Conservation (phyloP, 2,797 vertebrate species). For the Nothura maculosa region DNA sequence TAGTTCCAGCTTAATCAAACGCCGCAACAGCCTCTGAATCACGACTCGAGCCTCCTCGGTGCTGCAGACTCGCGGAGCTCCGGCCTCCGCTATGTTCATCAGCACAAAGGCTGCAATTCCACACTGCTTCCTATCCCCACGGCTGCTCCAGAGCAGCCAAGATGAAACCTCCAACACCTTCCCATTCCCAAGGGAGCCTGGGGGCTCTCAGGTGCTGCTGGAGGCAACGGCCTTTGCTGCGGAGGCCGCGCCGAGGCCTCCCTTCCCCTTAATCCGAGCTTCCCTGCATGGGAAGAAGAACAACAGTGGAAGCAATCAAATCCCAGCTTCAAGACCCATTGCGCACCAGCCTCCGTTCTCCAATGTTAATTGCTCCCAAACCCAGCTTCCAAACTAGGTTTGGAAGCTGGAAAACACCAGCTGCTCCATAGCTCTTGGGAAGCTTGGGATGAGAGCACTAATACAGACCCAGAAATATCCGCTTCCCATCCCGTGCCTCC, state of each 20-base stretch:
- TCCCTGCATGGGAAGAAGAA: neutral
- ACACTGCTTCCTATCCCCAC: neutral
- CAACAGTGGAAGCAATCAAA: neutral
- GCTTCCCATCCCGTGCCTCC: neutral
- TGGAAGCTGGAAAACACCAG: neutral
- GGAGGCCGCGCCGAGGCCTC: neutral
- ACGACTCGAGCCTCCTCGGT: constrained; percentile 18
- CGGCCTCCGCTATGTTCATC: constrained; percentile 46
- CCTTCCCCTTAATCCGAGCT: neutral
- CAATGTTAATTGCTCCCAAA: neutral
- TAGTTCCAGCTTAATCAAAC: constrained; percentile 75
- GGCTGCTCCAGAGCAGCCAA: neutral
- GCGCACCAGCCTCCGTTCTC: neutral
- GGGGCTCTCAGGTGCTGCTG: neutral
- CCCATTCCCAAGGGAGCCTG: neutral
- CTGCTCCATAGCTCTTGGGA: neutral
- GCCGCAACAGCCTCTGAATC: constrained; percentile 69
- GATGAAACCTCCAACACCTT: neutral
- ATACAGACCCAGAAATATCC: neutral
- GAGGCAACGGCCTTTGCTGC: neutral
- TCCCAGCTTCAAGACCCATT: neutral
- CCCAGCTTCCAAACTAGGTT: neutral
- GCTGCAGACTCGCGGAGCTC: constrained; percentile 63
- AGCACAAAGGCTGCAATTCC: constrained; percentile 4
- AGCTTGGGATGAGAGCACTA: neutral